Evolutionary conservation across 2,888 invertebrate species (phyloP).

Genomic region (Pheosia gnoma): DNA sequence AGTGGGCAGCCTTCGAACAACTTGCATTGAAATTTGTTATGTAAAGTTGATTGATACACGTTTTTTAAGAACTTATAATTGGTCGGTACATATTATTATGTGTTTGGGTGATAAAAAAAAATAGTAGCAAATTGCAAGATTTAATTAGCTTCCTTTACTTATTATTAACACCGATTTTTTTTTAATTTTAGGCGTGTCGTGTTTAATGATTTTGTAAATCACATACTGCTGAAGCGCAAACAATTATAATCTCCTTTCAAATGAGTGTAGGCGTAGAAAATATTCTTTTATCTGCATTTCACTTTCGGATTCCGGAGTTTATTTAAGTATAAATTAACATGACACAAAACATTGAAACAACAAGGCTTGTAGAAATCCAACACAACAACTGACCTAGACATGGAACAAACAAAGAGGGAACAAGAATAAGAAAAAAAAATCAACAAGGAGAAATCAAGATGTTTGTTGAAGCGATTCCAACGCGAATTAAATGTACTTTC

Average conservation of each 20-base stretch:
- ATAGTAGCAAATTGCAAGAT: too few species aligned
- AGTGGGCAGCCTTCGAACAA: constrained; percentile 45
- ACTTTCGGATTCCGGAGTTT: background rate
- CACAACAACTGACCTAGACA: constrained; percentile 30
- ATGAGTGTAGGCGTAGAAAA: background rate
- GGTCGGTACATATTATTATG: background rate
- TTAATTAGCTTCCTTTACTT: too few species aligned
- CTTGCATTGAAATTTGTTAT: constrained; percentile 49
- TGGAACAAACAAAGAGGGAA: constrained; percentile 21
- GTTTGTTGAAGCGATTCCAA: constrained; percentile 38
- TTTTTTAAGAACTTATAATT: constrained; percentile 26
- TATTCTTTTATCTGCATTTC: background rate
- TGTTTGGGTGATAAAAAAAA: too few species aligned
- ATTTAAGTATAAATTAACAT: constrained; percentile 4
- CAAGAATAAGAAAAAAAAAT: constrained; percentile 14
- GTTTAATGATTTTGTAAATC: too few species aligned
- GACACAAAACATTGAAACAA: background rate
- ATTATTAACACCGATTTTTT: too few species aligned
- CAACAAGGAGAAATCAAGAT: constrained; percentile 48
- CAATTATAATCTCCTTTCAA: too few species aligned
- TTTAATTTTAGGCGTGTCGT: too few species aligned
- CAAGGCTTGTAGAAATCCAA: constrained; percentile 5
- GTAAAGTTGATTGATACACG: constrained; percentile 44
- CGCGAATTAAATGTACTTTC: constrained; percentile 58
- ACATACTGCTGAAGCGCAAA: too few species aligned